phyloP scores from a whole-genome alignment of 1,140 invertebrate species.

The Venustaconcha ellipsiformis region DNA sequence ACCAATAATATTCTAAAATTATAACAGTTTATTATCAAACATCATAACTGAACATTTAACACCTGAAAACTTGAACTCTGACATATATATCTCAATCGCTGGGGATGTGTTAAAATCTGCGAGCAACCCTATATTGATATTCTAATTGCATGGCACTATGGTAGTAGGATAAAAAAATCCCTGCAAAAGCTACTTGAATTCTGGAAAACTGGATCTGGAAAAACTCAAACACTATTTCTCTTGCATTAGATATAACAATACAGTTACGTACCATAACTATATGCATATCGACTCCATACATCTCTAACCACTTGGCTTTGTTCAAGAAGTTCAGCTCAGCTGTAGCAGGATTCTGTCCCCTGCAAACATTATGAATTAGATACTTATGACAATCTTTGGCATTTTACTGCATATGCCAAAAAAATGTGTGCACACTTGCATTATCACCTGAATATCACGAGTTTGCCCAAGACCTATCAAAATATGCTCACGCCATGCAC shows the following conservation, averaged over 20 bases:
- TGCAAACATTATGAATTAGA: slow-evolving; percentile 51
- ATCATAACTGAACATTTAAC: no score
- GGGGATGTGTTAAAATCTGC: background rate
- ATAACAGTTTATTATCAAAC: no score
- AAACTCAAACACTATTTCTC: background rate
- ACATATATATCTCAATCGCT: background rate
- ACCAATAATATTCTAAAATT: no score
- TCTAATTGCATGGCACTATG: background rate
- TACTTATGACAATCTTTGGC: no score
- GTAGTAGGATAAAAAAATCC: background rate
- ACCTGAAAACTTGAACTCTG: background rate
- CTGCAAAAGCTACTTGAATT: slow-evolving; percentile 1
- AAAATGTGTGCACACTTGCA: no score
- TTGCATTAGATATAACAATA: background rate
- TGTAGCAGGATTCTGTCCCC: slow-evolving; percentile 78
- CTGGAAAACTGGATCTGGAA: background rate
- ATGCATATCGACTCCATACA: slow-evolving; percentile 87
- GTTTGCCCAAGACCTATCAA: no score
- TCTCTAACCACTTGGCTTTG: slow-evolving; percentile 85
- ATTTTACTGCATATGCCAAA: no score
- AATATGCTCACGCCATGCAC: no score
- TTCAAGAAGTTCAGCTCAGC: slow-evolving; percentile 83
- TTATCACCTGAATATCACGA: no score
- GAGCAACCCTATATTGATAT: background rate
- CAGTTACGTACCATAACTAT: slow-evolving; percentile 78